Base-by-base conservation (phyloP, 2,797 vertebrate species). In the Premnoplex brunnescens region DNA sequence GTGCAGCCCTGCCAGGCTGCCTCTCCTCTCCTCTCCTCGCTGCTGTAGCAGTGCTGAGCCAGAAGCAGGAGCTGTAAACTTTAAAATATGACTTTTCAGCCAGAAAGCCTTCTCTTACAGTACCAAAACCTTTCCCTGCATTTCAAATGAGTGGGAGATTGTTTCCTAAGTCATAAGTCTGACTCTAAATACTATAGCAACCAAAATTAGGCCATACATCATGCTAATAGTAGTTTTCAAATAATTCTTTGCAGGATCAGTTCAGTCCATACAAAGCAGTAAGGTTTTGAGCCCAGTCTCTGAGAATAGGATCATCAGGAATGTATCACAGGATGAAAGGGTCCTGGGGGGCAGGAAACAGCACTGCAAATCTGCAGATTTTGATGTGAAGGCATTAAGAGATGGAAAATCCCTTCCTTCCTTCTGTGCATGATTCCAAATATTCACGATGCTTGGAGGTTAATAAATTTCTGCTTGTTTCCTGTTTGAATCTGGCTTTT, bases 141-240 rank as follows among this genome's bases (percentile, higher is more conserved):
- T 97, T 97, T 96, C 94, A 96, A 95, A 64, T 7, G 26, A 96
- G 85, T 73, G 77, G 85, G 88, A 95, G 89, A 78, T 86, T 90
- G 90, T 96, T 95, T 95, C 54, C 58, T 62, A 54, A 93, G 90
- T 92, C 86, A 3, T 91, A 97, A 96, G 90, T 92, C 95, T 94
- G 92, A 83, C 86, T 97, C 68, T 91, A 94, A 98, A 98, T 98
- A 92, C 98, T 98, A 97, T 96, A 97, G 98, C 98, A 98, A 98
- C 98, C 48, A 69, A 96, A 98, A 98, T 98, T 97, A 98, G 97
- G 96, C 97, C 93, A 98, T 98, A 97, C 97, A 98, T 98, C 98
- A 98, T 92, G 77, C 94, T 98, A 98, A 98, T 97, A 97, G 95
- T 68, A 88, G 93, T 96, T 98, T 97, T 98, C 96, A 97, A 97